A percentile compares a stretch with the other conserved stretches of the same genome.
Conservation (phyloP, 2,113 vertebrate species). For the Numida meleagris region DNA sequence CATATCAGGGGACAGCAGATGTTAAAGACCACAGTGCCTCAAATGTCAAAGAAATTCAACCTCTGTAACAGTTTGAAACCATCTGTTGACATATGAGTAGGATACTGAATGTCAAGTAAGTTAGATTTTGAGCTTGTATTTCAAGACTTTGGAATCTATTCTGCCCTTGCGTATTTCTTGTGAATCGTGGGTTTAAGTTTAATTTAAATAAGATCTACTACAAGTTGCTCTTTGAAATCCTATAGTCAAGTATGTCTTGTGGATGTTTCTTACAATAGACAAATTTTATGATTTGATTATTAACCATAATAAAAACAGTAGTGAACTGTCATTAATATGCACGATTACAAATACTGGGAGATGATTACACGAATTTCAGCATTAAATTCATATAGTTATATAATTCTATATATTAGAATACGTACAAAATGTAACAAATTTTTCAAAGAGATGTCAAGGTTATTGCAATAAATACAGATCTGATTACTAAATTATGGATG, state of each 20-base stretch:
- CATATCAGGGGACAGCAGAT: constrained; percentile 51
- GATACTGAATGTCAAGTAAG: constrained; percentile 42
- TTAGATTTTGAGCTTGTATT: not conserved
- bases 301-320: not conserved
- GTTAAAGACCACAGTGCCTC: constrained; percentile 58
- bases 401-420: not conserved
- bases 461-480: not conserved
- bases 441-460: not conserved
- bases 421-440: not conserved
- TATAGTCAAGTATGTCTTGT: not conserved
- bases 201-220: not conserved
- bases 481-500: constrained; percentile 28
- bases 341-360: rapidly evolving
- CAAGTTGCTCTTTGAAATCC: not conserved
- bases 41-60: constrained; percentile 64
- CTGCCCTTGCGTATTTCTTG: not conserved
- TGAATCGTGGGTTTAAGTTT: not conserved
- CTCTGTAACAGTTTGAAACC: constrained; percentile 50
- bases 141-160: not conserved
- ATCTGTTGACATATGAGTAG: constrained; percentile 47
- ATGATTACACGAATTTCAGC: not conserved
- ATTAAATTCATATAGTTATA: not conserved
- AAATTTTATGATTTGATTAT: not conserved
- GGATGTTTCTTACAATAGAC: rapidly evolving
- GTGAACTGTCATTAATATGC: not conserved